Evolutionary conservation across 1,140 invertebrate genomes (phyloP).

Genomic region (Sipha flava): DNA sequence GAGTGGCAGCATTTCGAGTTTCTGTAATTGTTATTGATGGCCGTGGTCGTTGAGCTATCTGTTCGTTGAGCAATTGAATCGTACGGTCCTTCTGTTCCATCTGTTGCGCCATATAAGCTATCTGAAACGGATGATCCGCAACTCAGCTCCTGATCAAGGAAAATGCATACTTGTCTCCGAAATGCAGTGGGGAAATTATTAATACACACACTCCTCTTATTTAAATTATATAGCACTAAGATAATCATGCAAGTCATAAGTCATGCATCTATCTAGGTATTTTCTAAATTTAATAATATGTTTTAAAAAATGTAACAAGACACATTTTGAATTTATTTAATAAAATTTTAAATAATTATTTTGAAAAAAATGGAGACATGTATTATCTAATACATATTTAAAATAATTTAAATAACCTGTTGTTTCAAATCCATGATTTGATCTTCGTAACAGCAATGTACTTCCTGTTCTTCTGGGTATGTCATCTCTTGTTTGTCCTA

Average conservation of each 20-base stretch:
- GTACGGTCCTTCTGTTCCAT: slow-evolving; percentile 62
- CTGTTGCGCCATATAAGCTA: slow-evolving; percentile 48
- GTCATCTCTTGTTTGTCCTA: slow-evolving; percentile 26
- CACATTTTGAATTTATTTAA: slow-evolving; percentile 24
- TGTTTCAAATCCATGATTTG: slow-evolving; percentile 30
- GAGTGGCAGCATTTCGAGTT: slow-evolving; percentile 58
- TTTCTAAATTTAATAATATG: background rate
- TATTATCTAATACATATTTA: background rate
- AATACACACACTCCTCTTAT: background rate
- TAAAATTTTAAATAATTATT: background rate
- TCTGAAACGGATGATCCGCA: slow-evolving; percentile 37
- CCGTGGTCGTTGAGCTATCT: slow-evolving; percentile 43
- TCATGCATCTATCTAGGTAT: slow-evolving; percentile 5
- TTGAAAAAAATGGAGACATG: slow-evolving; percentile 7
- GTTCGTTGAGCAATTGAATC: slow-evolving; percentile 55
- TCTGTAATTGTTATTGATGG: slow-evolving; percentile 39
- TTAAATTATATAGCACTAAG: background rate
- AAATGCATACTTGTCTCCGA: slow-evolving; percentile 18
- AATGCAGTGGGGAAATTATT: background rate
- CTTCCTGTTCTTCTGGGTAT: slow-evolving; percentile 4
- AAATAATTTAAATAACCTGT: slow-evolving; percentile 13
- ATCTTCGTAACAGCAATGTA: slow-evolving; percentile 23
- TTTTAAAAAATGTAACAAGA: background rate
- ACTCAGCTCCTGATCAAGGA: slow-evolving; percentile 27
- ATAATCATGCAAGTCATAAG: slow-evolving; percentile 18